These are phyloP conservation scores for Vulpes ferrilata DNA, from an alignment of 2,113 vertebrate genomes.

Conservation along the genomic window DNA sequence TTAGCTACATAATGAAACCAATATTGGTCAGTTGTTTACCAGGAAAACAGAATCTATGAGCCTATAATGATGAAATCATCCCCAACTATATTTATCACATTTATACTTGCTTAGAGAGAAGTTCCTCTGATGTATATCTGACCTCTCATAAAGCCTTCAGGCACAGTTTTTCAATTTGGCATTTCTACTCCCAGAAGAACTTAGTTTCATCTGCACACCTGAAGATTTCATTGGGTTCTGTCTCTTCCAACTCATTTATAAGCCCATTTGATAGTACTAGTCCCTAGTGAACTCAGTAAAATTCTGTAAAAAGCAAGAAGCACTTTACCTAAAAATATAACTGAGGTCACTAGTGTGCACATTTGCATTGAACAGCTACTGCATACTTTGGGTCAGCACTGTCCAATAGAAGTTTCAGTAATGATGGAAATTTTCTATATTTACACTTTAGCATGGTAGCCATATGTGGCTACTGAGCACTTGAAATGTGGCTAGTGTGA, in stretches of 20 bases:
- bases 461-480: not conserved
- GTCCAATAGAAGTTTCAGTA: not conserved
- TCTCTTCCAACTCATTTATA: constrained; percentile 72
- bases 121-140: not conserved
- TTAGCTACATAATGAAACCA: not conserved
- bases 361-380: not conserved
- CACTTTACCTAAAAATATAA: constrained; percentile 54
- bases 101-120: constrained; percentile 8
- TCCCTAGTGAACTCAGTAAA: constrained; percentile 60
- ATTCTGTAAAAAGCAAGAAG: constrained; percentile 37
- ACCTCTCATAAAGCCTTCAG: constrained; percentile 63
- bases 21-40: not conserved
- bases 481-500: not conserved
- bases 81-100: not conserved
- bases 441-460: not conserved
- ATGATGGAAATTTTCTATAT: not conserved
- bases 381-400: not conserved
- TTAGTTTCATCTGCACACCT: constrained; percentile 58
- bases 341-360: not conserved
- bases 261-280: not conserved
- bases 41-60: not conserved
- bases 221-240: constrained; percentile 67
- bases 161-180: constrained; percentile 74
- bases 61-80: not conserved
- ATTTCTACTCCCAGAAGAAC: constrained; percentile 65